Percentiles rank a stretch among this genome's conserved stretches.
Evolutionary conservation across 2,888 invertebrate genomes (phyloP).

Genomic region (Tetranychus truncatus): DNA sequence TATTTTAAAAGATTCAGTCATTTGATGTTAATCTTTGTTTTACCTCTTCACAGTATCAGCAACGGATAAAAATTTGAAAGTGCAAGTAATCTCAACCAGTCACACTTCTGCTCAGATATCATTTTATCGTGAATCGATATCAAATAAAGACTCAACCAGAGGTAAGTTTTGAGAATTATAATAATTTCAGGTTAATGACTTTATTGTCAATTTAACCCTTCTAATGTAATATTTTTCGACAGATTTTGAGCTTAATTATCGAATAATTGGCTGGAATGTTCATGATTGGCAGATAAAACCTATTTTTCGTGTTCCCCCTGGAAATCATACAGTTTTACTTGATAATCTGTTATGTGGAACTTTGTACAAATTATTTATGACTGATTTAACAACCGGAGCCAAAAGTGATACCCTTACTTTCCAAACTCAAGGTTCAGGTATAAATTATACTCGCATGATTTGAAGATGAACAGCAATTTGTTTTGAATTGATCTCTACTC

Average conservation of each 20-base stretch:
- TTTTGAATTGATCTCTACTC: neutral
- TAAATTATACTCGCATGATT: slow-evolving; percentile 19
- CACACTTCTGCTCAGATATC: slow-evolving; percentile 24
- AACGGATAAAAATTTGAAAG: slow-evolving; percentile 13
- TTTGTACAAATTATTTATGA: slow-evolving; percentile 76
- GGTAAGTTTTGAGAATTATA: neutral
- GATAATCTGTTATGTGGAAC: slow-evolving; percentile 79
- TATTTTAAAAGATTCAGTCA: neutral
- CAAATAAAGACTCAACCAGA: neutral
- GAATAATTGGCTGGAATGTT: slow-evolving; percentile 4
- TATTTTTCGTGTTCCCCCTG: neutral
- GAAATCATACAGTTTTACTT: slow-evolving; percentile 41
- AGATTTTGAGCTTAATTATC: slow-evolving; percentile 12
- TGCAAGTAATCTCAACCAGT: slow-evolving; percentile 25
- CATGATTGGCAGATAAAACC: slow-evolving; percentile 15
- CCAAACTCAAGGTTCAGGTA: slow-evolving; percentile 35
- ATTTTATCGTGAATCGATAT: slow-evolving; percentile 11
- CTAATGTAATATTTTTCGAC: neutral
- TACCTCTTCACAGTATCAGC: neutral
- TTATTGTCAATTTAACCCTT: neutral
- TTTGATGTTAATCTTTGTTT: neutral
- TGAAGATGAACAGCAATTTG: neutral
- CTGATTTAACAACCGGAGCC: slow-evolving; percentile 55
- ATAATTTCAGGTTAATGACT: neutral
- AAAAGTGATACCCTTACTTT: slow-evolving; percentile 32